Evolutionary conservation across 2,888 invertebrate genomes (phyloP), one percentile per base, ranked within the genome.

Genomic region (Cheilosia urbana): DNA sequence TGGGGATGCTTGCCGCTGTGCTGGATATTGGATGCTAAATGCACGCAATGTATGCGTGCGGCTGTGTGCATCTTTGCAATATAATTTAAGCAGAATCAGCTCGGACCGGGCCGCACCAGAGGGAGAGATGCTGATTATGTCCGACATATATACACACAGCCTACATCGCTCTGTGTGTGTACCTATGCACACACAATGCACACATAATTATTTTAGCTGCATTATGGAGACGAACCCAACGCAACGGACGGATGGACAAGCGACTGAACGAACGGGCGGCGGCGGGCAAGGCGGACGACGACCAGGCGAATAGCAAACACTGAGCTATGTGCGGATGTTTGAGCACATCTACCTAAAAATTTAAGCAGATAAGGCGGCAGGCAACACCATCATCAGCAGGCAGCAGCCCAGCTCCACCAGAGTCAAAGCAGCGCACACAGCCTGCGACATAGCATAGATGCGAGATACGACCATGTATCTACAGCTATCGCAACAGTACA

Each of bases 191-290:
- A 85, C 85, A 85, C 85, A 81, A 81, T 85, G 85, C 85, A 85
- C 85, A 85, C 85, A 85, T 85, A 82, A 87, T 87, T 87, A 87
- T 87, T 87, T 87, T 87, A 87, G 87, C 87, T 87, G 87, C 87
- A 82, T 87, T 87, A 82, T 87, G 77, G 77, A 69, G 85, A 78
- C 83, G 79, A 62, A 49, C 21, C 21, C 49, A 51, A 47, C 55
- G 63, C 7, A 30, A 63, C 66, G 83, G 82, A 53, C 57, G 60
- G 53, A 76, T 72, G 72, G 65, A 47, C 45, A 45, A 66, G 42
- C 21, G 45, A 53, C 42, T 40, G 30, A 42, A 45, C 53, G 57
- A 57, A 51, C 72, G 34, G 65, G 45, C 49, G 49, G 21, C 4
- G 57, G 34, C 68, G 71, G 27, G 37, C 37, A 37, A 58, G 30